Conservation (phyloP, 1,140 invertebrate genomes). For the Drosophila dunni region DNA sequence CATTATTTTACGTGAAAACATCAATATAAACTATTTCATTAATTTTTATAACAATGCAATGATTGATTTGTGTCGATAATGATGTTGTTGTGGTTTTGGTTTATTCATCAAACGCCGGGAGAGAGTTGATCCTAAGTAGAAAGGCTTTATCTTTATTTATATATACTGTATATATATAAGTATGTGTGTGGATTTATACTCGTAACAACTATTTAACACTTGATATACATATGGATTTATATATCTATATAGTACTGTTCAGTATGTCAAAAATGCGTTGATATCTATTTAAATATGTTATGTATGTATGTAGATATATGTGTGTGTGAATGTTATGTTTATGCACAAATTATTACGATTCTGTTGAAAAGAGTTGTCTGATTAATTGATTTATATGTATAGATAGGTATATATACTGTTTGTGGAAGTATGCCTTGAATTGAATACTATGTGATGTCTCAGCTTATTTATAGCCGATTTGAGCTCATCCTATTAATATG, state of each 20-base stretch:
- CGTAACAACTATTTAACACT: slow-evolving; percentile 80
- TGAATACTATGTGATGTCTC: slow-evolving; percentile 19
- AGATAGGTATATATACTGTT: slow-evolving; percentile 14
- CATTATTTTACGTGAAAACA: slow-evolving; percentile 58
- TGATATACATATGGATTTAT: slow-evolving; percentile 54
- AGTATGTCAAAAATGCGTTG: slow-evolving; percentile 48
- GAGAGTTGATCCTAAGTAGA: slow-evolving; percentile 1
- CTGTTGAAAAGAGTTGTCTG: neutral
- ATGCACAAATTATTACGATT: slow-evolving; percentile 27
- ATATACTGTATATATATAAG: too few species aligned
- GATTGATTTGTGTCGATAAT: slow-evolving; percentile 31
- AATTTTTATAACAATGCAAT: slow-evolving; percentile 70
- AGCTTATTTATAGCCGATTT: slow-evolving; percentile 23
- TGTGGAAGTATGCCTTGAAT: slow-evolving; percentile 29
- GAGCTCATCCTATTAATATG: slow-evolving; percentile 20
- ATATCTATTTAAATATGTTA: slow-evolving; percentile 51
- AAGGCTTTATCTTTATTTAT: slow-evolving; percentile 11
- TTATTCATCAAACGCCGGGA: slow-evolving; percentile 20
- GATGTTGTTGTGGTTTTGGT: slow-evolving; percentile 33
- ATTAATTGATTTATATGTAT: slow-evolving; percentile 3
- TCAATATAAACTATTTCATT: slow-evolving; percentile 70
- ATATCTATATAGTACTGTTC: slow-evolving; percentile 28
- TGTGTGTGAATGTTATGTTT: slow-evolving; percentile 21
- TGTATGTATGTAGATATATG: slow-evolving; percentile 44
- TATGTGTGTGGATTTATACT: slow-evolving; percentile 31